Base-by-base conservation (phyloP, 2,888 invertebrate genomes). In the Euplagia quadripunctaria region DNA sequence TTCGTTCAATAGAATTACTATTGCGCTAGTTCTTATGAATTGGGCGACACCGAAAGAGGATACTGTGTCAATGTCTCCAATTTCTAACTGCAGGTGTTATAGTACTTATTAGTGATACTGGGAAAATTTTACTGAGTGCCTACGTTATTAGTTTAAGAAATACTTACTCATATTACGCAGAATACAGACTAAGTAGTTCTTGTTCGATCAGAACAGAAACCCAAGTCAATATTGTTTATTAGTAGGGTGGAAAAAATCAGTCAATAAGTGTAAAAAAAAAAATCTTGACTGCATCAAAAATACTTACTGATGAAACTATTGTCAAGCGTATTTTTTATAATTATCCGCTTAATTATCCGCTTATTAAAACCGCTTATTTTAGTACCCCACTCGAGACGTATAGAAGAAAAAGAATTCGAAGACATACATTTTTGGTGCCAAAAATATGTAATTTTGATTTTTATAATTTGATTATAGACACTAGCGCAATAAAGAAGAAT, bases 31-130 rank as follows among this genome's bases (percentile, higher is more conserved):
- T 84, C 71, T 31, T 77, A 71, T 72, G 70, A 83, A 83, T 55
- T 75, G n/a, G 73, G 20, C 61, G 64, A 68, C 67, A 66, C 68
- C 72, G 81, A 73, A 75, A 82, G 63, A 64, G 71, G 67, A 84
- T 84, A 76, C 71, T 64, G 20, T 72, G 42, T 64, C 43, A 72
- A 73, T 77, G 74, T 84, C 83, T 84, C 79, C 85, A 82, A 78
- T 77, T 82, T 76, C 73, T 64, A 71, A 79, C 76, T 82, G 87
- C 88, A 88, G 86, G 86, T 88, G 77, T 82, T 81, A 74, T 12
- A 51, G 52, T 61, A 61, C 58, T 58, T 70, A 78, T 74, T 85
- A 72, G 79, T 65, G 20, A 41, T 85, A 80, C 80, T 71, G 58
- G 63, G 82, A 84, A 87, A 68, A 61, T 12, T 46, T 61, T 31